Evolutionary conservation across 2,113 vertebrate species (phyloP).

Genomic region (Elaphurus davidianus): DNA sequence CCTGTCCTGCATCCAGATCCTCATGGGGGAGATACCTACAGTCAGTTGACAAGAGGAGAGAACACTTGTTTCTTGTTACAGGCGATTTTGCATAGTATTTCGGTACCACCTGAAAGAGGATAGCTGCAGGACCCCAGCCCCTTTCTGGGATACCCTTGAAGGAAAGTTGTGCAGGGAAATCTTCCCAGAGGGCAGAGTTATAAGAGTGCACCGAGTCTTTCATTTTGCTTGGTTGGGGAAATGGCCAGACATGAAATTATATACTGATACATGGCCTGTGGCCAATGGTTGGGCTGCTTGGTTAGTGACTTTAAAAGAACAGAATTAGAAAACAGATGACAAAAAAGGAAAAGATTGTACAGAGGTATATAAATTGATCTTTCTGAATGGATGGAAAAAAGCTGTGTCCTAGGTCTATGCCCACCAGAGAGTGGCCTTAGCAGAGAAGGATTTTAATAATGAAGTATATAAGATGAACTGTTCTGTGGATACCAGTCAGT

Average conservation of each 20-base stretch:
- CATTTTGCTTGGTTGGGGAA: not conserved
- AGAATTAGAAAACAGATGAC: not conserved
- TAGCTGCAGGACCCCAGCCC: not conserved
- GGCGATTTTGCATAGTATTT: not conserved
- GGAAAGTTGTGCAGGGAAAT: not conserved
- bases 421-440: not conserved
- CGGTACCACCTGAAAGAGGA: not conserved
- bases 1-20: not conserved
- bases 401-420: not conserved
- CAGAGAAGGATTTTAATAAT: not conserved
- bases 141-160: not conserved
- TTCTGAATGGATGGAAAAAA: not conserved
- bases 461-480: not conserved
- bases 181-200: not conserved
- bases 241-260: not conserved
- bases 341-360: not conserved
- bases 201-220: not conserved
- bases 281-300: not conserved
- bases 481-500: not conserved
- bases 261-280: not conserved
- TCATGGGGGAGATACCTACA: not conserved
- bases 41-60: not conserved
- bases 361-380: not conserved
- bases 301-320: not conserved
- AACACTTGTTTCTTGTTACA: not conserved